Evolutionary conservation across 2,797 vertebrate species (phyloP).

Genomic region (Xenentodon cancila): DNA sequence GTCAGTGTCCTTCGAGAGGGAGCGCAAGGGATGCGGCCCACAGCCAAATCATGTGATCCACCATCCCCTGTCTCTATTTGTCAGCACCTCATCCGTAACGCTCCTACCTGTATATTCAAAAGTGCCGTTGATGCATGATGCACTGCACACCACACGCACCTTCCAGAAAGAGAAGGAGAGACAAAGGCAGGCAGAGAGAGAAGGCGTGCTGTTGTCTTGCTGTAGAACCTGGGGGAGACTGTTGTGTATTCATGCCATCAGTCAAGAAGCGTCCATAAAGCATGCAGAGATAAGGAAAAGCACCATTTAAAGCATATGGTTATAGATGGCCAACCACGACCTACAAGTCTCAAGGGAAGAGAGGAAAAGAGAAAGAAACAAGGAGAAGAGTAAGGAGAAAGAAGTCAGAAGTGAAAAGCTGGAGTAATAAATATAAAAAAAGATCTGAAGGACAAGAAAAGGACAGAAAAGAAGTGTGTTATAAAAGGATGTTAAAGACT

Average conservation of each 20-base stretch:
- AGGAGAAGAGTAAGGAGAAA: slow-evolving; percentile 2
- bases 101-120: slow-evolving; percentile 54
- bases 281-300: slow-evolving; percentile 79
- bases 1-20: slow-evolving; percentile 69
- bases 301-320: slow-evolving; percentile 79
- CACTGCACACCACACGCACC: slow-evolving; percentile 26
- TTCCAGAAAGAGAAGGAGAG: slow-evolving; percentile 20
- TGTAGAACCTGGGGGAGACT: slow-evolving; percentile 45
- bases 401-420: slow-evolving; percentile 35
- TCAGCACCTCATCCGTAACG: slow-evolving; percentile 53
- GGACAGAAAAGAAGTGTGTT: slow-evolving; percentile 35
- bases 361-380: slow-evolving; percentile 16
- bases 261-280: slow-evolving; percentile 74
- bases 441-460: slow-evolving; percentile 54
- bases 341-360: slow-evolving; percentile 59
- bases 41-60: slow-evolving; percentile 62
- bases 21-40: slow-evolving; percentile 48
- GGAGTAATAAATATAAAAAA: slow-evolving; percentile 51
- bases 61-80: slow-evolving; percentile 70
- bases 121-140: slow-evolving; percentile 55
- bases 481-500: slow-evolving; percentile 52
- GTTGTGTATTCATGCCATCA: slow-evolving; percentile 54
- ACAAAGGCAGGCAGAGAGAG: slow-evolving; percentile 9
- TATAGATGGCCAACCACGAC: slow-evolving; percentile 79
- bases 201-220: slow-evolving; percentile 41